Percentiles rank a stretch among this genome's conserved stretches.
These are phyloP conservation scores for Ceratothoa steindachneri DNA, from an alignment of 2,888 invertebrate genomes.

Conservation along the genomic window DNA sequence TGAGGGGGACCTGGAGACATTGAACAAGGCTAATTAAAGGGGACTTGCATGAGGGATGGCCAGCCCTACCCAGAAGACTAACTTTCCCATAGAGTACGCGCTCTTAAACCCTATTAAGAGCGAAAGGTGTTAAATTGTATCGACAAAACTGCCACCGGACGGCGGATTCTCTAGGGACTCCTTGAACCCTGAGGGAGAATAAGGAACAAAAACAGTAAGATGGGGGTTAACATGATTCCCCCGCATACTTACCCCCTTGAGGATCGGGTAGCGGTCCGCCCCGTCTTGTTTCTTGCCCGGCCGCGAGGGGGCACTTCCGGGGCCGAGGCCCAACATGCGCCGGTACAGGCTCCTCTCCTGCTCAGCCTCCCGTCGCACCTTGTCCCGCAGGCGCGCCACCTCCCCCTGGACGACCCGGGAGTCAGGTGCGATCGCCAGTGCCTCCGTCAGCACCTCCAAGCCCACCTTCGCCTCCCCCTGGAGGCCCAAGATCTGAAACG, in stretches of 20 bases:
- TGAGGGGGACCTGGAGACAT: slow-evolving; percentile 34
- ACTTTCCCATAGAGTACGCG: neutral
- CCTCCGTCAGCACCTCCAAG: slow-evolving; percentile 22
- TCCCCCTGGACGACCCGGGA: slow-evolving; percentile 40
- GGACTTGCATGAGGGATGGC: neutral
- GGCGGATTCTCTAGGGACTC: neutral
- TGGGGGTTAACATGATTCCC: too few relatives aligned
- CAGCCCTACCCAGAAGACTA: neutral
- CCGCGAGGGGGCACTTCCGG: too few relatives aligned
- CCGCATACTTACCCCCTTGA: slow-evolving; percentile 31
- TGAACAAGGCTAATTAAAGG: neutral
- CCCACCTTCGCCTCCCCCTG: slow-evolving; percentile 36
- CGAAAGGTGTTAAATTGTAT: neutral
- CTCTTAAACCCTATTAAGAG: neutral
- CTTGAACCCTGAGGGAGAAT: too few relatives aligned
- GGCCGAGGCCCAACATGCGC: slow-evolving; percentile 59
- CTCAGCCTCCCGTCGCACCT: slow-evolving; percentile 56
- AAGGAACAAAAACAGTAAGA: too few relatives aligned
- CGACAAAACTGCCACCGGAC: neutral
- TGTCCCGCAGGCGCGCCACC: slow-evolving; percentile 30
- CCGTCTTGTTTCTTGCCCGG: slow-evolving; percentile 7
- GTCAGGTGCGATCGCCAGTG: slow-evolving; percentile 40
- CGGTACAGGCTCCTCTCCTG: slow-evolving; percentile 65
- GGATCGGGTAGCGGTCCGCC: slow-evolving; percentile 23
- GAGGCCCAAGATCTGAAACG: slow-evolving; percentile 29